Evolutionary conservation across 64 coral and sea anemone species (phyloP), one percentile per base, ranked within the genome.

Genomic region (Stichodactyla mertensii): DNA sequence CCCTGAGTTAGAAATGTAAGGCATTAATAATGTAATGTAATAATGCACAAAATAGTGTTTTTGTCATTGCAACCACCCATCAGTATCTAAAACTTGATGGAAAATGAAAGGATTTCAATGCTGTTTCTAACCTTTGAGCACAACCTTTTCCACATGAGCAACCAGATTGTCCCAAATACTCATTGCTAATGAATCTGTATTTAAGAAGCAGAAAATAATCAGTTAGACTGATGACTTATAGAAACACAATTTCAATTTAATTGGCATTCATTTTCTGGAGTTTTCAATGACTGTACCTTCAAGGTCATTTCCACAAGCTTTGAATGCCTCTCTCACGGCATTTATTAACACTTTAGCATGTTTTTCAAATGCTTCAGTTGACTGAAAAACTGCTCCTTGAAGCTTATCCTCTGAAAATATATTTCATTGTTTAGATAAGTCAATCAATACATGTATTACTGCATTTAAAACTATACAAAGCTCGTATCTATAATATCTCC

Each of bases 301-400:
- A 7, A 97, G 36, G 26, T 97, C 91, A 28, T 9, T 52, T 52
- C 94, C 91, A 83, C 91, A 85, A 23, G 91, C 85, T 61, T 84
- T 84, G 45, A 97, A 88, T 12, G 58, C 94, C 83, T 97, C 91
- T 79, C 88, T 97, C 5, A 71, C 59, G 14, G 88, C 88, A 87
- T 82, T 97, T 23, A 87, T 97, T n/a, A 97, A 9, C 52, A 93
- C 20, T 2, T 52, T 82, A 28, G 71, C 69, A 90, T 88, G 69
- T 66, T 90, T 97, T 66, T 89, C 88, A 80, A 97, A 97, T 8
- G 83, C 23, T 58, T 83, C 71, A 85, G 85, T 79, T 58, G 58
- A 77, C 22, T 90, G 79, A 58, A 97, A 97, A 28, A 86, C 78
- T 62, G 84, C 64, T 8, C 53, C 85, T 53, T 77, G 22, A 52